Conservation (phyloP, 2,113 vertebrate genomes). For the Tor tambroides region DNA sequence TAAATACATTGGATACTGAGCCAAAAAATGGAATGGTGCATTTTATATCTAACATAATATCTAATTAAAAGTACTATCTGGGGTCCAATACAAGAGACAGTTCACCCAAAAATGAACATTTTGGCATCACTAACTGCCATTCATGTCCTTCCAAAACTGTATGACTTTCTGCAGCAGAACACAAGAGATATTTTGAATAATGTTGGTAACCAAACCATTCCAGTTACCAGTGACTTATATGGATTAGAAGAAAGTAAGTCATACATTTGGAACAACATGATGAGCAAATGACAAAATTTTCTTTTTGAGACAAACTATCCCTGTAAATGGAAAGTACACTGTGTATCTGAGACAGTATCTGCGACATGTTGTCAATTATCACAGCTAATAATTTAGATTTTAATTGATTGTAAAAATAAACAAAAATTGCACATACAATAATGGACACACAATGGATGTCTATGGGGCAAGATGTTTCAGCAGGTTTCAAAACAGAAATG, state of each 20-base stretch:
- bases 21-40: too few species aligned
- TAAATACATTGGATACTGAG: too few species aligned
- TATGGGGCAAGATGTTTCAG: neutral
- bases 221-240: neutral
- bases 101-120: neutral
- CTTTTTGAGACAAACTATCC: neutral
- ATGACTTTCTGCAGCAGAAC: neutral
- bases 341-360: neutral
- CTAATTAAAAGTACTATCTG: neutral
- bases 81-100: neutral
- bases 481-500: neutral
- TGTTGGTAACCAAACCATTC: neutral
- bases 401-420: neutral
- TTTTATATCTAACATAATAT: neutral
- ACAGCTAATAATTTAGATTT: neutral
- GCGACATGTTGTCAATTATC: neutral
- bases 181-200: neutral
- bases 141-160: neutral
- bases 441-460: neutral
- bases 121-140: neutral
- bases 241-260: neutral
- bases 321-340: neutral
- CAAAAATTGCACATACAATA: neutral
- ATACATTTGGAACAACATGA: neutral
- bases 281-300: neutral